phyloP scores from a whole-genome alignment of 2,797 vertebrate species.

The Borostomias antarcticus region DNA sequence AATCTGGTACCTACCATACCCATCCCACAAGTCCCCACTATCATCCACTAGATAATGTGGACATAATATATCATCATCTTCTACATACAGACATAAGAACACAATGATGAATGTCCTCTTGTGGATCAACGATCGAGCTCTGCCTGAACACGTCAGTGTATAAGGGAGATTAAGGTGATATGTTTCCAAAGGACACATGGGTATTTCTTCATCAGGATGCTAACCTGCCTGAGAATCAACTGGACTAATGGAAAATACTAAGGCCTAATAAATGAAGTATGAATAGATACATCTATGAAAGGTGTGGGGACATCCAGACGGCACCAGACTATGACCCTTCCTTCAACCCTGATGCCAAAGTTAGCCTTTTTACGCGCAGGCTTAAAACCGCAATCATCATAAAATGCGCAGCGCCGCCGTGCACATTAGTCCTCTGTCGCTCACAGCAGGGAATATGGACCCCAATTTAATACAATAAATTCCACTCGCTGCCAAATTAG shows the following conservation, averaged over 20 bases:
- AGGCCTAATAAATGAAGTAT: not conserved
- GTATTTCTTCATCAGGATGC: not conserved
- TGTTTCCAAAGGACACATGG: not conserved
- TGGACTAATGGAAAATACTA: not conserved
- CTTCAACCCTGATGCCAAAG: not conserved
- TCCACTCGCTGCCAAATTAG: conserved; percentile 30
- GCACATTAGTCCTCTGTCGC: conserved; percentile 6
- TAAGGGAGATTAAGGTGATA: not conserved
- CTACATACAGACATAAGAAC: not conserved
- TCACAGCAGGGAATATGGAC: conserved; percentile 28
- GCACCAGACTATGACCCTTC: no score
- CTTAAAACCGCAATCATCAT: not conserved
- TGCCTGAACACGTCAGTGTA: not conserved
- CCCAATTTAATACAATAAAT: conserved; percentile 38
- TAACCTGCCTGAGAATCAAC: not conserved
- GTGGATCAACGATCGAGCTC: not conserved
- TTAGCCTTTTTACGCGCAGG: not conserved
- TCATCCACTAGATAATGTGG: conserved; percentile 20
- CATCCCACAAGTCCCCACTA: conserved; percentile 38
- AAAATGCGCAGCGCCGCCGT: not conserved
- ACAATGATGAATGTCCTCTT: not conserved
- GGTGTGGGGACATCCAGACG: not conserved
- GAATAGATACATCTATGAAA: not conserved
- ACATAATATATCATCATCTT: conserved; percentile 25
- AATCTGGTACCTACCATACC: conserved; percentile 16